These are phyloP conservation scores for Hydra vulgaris DNA, from an alignment of 30 jellyfish, hydroid and myxozoan species.

Conservation along the genomic window DNA sequence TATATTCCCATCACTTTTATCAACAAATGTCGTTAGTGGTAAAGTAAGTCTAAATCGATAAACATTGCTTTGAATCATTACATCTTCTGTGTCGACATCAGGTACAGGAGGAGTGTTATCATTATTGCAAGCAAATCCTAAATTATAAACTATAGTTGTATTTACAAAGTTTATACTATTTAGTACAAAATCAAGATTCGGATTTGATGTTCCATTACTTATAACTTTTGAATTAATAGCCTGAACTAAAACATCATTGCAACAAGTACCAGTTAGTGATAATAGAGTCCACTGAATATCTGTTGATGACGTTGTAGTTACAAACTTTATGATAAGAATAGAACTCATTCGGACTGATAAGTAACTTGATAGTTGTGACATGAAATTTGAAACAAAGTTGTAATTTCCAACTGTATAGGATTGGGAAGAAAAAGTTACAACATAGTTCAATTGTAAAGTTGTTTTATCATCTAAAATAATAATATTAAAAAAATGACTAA, in stretches of 20 bases:
- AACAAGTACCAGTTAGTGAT: neutral
- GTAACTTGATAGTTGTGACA: constrained; percentile 6
- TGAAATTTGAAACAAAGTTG: constrained; percentile 17
- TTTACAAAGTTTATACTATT: neutral
- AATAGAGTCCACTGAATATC: neutral
- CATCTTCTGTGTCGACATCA: neutral
- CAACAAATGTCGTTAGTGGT: constrained; percentile 47
- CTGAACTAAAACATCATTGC: neutral
- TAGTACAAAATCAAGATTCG: neutral
- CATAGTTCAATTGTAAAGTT: constrained; percentile 2
- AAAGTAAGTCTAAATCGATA: constrained; percentile 10
- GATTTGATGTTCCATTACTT: neutral
- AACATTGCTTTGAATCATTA: neutral
- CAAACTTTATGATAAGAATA: constrained; percentile 7
- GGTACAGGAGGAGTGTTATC: constrained; percentile 10
- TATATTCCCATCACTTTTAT: constrained; percentile 46
- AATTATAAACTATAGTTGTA: neutral
- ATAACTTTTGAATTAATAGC: neutral
- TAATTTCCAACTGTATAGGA: constrained; percentile 19
- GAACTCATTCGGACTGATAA: neutral
- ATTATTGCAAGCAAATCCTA: neutral
- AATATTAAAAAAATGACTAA: neutral
- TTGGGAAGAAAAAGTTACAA: constrained; percentile 25
- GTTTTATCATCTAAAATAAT: neutral
- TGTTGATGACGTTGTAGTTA: neutral